These are phyloP conservation scores for Phaethornis superciliosus DNA, from an alignment of 2,113 vertebrate species.

Conservation along the genomic window DNA sequence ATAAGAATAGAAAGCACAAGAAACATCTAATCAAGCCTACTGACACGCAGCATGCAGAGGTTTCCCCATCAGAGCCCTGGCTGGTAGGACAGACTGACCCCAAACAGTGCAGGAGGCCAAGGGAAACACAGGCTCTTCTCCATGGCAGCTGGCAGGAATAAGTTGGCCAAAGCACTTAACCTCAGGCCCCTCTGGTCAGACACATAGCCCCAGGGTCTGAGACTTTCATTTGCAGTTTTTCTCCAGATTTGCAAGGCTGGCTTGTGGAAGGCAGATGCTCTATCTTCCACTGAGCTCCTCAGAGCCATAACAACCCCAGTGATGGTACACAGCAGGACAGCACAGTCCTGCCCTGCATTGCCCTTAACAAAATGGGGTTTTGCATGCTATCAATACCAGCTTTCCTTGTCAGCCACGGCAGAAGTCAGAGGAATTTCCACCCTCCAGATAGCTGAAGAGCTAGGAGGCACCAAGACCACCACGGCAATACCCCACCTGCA, in stretches of 20 bases:
- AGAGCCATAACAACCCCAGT: rapidly evolving
- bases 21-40: not conserved
- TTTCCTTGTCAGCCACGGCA: not conserved
- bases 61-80: not conserved
- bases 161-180: not conserved
- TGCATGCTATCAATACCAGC: rapidly evolving
- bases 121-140: not conserved
- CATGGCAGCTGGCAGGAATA: not conserved
- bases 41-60: not conserved
- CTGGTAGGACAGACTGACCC: not conserved
- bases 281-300: not conserved
- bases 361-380: not conserved
- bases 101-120: not conserved
- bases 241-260: not conserved
- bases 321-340: not conserved
- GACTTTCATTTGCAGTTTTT: not conserved
- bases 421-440: slow-evolving; percentile 19
- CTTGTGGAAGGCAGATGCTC: not conserved
- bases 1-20: not conserved
- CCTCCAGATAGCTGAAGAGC: not conserved
- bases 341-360: not conserved
- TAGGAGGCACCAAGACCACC: slow-evolving; percentile 18
- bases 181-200: not conserved
- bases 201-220: rapidly evolving
- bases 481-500: slow-evolving; percentile 27